Evolutionary conservation across 1,140 invertebrate species (phyloP), one percentile per base, ranked within the genome.

Genomic region (Meteorus sp.): DNA sequence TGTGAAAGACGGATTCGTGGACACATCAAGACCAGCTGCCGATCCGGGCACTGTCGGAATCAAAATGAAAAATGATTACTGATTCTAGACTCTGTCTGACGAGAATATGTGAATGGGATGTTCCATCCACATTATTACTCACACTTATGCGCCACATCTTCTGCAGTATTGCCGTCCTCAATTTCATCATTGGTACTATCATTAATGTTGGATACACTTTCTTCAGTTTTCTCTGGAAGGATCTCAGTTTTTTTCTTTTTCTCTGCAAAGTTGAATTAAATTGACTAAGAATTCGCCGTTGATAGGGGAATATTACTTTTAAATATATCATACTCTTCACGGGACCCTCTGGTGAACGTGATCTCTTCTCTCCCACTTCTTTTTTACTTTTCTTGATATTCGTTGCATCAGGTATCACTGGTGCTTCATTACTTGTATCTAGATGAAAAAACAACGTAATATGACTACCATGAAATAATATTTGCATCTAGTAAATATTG

Each of bases 1-100:
- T 29, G 79, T 74, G 73, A 92, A 92, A 23, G 81, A 83, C 29
- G 77, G 81, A 64, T 82, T 84, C 52, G 79, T 85, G 63, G 84
- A 78, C 58, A 88, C 80, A 65, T 86, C 81, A 20, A 89, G 74
- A 51, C 82, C 82, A 63, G 86, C 57, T 63, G 81, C 74, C 56
- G 87, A 83, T 45, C 87, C 85, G 61, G 83, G 87, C 63, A 86
- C 86, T 88, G 64, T 22, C 29, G 29, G 11, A 33, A 7, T 33
- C 11, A 7, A 6, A 6, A 33, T 33, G 29, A 33, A 7, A 7
- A 33, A 33, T 33, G 6, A 6, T 33, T 33, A 11, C 11, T 33
- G 11, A 33, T 7, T 33, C n/a, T n/a, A n/a, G n/a, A 33, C 11
- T 33, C 11, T 33, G 11, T 33, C 11, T 11, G 6, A 33, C 11